These are phyloP conservation scores for Leptopilina syphax DNA, from an alignment of 2,888 invertebrate genomes.

Conservation along the genomic window DNA sequence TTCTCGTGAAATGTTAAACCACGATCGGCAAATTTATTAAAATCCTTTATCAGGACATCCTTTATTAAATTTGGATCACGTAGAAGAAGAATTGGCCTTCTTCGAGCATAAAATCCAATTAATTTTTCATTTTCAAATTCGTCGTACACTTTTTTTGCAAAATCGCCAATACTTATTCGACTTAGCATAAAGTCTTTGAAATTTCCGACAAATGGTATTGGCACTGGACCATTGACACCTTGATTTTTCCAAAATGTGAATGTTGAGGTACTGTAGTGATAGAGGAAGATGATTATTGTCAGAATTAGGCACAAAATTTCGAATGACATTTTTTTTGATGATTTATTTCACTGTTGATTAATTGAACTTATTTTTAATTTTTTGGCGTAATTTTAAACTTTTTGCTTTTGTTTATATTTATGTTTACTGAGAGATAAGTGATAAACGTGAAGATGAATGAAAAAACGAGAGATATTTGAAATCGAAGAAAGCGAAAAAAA, in stretches of 20 bases:
- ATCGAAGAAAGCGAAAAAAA: no score
- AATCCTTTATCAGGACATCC: constrained; percentile 42
- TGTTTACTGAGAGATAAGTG: no score
- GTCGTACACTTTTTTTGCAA: constrained; percentile 45
- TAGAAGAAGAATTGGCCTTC: constrained; percentile 58
- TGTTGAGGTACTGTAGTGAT: constrained; percentile 44
- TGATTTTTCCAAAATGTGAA: constrained; percentile 74
- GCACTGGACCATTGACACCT: constrained; percentile 72
- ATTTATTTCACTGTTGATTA: no score
- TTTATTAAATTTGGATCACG: constrained; percentile 58
- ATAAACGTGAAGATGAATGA: no score
- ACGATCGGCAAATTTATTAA: constrained; percentile 59
- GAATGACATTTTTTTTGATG: background rate
- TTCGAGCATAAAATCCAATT: constrained; percentile 59
- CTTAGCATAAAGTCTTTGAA: constrained; percentile 69
- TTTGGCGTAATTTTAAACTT: no score
- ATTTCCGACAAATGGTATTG: constrained; percentile 75
- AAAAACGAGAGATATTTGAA: no score
- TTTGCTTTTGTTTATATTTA: no score
- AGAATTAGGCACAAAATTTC: constrained; percentile 4
- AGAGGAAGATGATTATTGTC: constrained; percentile 38
- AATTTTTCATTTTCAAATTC: constrained; percentile 48
- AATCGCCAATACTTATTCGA: constrained; percentile 43
- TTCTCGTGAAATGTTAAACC: constrained; percentile 51
- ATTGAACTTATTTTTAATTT: no score